Conservation (phyloP, 2,113 vertebrate genomes). For the Nymphicus hollandicus region DNA sequence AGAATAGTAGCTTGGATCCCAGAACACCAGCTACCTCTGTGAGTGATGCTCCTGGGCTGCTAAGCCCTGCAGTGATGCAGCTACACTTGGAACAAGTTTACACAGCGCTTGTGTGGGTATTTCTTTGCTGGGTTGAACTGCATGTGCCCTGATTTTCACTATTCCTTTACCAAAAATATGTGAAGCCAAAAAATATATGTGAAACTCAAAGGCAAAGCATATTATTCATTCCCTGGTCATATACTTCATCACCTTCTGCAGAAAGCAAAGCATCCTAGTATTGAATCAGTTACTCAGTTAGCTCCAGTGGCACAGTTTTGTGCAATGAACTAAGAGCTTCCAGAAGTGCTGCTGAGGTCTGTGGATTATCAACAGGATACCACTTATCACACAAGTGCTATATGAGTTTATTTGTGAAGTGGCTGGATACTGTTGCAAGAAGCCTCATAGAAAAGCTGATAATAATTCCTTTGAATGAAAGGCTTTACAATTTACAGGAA, state of each 20-base stretch:
- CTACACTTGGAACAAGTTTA: not conserved
- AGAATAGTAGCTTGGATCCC: not conserved
- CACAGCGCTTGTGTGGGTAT: not conserved
- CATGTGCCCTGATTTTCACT: not conserved
- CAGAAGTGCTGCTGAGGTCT: not conserved
- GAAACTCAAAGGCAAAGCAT: not conserved
- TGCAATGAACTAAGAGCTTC: not conserved
- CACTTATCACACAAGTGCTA: not conserved
- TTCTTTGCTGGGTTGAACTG: not conserved
- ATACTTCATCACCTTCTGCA: not conserved
- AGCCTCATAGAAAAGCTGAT: not conserved
- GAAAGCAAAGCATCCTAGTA: not conserved
- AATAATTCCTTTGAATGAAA: not conserved
- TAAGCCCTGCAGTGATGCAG: not conserved
- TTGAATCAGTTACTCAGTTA: not conserved
- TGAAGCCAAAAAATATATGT: not conserved
- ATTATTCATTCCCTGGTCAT: not conserved
- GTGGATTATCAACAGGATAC: not conserved
- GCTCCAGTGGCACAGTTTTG: not conserved
- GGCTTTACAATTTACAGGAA: not conserved
- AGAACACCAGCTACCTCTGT: not conserved
- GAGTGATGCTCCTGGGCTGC: not conserved
- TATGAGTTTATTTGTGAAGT: not conserved
- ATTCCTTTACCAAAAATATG: not conserved
- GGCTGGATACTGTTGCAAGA: not conserved